A percentile compares a stretch with the other conserved stretches of the same genome.
phyloP scores from a whole-genome alignment of 2,888 invertebrate genomes.

The Troides oblongomaculatus region DNA sequence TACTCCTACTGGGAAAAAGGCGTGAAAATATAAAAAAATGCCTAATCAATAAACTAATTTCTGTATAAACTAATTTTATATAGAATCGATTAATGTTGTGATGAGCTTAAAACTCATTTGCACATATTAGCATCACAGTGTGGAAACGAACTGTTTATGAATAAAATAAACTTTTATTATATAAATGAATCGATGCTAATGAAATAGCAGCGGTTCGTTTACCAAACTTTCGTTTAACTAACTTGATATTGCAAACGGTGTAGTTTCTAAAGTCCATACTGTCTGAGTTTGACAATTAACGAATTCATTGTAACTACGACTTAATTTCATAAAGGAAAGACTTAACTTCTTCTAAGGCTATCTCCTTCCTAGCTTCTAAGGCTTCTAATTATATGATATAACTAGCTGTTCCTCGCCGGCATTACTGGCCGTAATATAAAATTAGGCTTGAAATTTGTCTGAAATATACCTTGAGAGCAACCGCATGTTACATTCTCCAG shows the following conservation, averaged over 20 bases:
- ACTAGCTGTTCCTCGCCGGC: too few species aligned
- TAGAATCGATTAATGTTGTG: background rate
- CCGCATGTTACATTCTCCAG: too few species aligned
- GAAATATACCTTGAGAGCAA: too few species aligned
- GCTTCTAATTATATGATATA: too few species aligned
- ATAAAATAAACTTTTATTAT: slow-evolving; percentile 2
- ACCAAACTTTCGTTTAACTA: slow-evolving; percentile 17
- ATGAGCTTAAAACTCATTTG: background rate
- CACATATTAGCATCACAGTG: background rate
- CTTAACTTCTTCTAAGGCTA: background rate
- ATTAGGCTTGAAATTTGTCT: too few species aligned
- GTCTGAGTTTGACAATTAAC: slow-evolving; percentile 20
- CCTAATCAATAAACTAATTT: background rate
- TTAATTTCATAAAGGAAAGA: too few species aligned
- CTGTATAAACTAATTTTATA: background rate
- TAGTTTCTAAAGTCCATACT: slow-evolving; percentile 21
- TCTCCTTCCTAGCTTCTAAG: too few species aligned
- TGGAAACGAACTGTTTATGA: background rate
- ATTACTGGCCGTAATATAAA: too few species aligned
- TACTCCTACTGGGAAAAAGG: too few species aligned
- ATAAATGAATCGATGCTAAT: slow-evolving; percentile 21
- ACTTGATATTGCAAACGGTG: slow-evolving; percentile 21
- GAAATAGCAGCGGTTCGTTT: slow-evolving; percentile 26
- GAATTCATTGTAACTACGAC: slow-evolving; percentile 3
- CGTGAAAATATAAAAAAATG: too few species aligned